phyloP scores from a whole-genome alignment of 2,888 invertebrate genomes.

The Halocaridina rubra region DNA sequence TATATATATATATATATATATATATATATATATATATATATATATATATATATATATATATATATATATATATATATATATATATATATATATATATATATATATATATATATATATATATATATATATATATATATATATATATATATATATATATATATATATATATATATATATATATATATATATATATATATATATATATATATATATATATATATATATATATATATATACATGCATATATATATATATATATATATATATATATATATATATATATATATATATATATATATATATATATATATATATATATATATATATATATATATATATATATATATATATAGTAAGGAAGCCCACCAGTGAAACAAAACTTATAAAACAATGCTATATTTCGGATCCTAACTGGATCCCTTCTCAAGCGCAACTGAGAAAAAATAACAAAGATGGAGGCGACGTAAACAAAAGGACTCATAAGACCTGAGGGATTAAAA shows the following conservation, averaged over 20 bases:
- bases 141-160: constrained; percentile 26
- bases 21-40: no score
- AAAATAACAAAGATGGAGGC: not conserved
- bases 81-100: not conserved
- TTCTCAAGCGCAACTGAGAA: no score
- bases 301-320: constrained; percentile 9
- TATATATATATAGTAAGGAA: no score
- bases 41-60: no score
- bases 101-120: constrained; percentile 14
- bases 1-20: no score
- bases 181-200: constrained; percentile 28
- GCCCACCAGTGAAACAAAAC: no score
- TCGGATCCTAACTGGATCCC: no score
- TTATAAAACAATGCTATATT: no score
- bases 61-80: no score
- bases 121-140: constrained; percentile 1
- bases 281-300: constrained; percentile 17
- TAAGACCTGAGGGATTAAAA: no score
- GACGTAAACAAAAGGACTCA: no score
- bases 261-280: constrained; percentile 31
- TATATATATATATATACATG: constrained; percentile 11
- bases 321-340: constrained; percentile 2
- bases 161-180: constrained; percentile 31
- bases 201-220: constrained; percentile 26
- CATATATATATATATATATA: constrained; percentile 24